Base-by-base conservation (phyloP, 2,888 invertebrate species). In the Parascotia fuliginaria region DNA sequence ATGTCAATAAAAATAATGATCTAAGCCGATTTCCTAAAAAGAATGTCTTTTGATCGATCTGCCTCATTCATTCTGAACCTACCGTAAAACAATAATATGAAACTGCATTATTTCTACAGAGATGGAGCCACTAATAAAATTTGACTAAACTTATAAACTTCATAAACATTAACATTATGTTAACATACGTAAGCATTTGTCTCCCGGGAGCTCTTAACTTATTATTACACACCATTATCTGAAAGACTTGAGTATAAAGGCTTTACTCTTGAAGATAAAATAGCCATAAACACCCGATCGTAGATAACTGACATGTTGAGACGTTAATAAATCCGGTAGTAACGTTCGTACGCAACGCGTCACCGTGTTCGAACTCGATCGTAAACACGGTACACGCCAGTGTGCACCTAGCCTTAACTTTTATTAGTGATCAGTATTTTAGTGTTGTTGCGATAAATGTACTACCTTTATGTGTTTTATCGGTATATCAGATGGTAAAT, bases 271-370 rank as follows among this genome's bases (percentile, higher is more conserved):
- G 37, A 2, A 58, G 64, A 70, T 67, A 67, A 67, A 67, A 47
- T 16, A n/a, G 48, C 55, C 36, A 56, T 67, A 70, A 67, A 67
- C 57, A 65, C 39, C 38, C 57, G 70, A 67, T 67, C 53, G 47
- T 49, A 33, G 66, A 65, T 61, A 69, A 43, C 43, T 52, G 51
- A 55, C 67, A 43, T 33, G 42, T 36, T n/a, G 29, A 12, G 38
- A 41, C 53, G 51, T 58, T 60, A 51, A 55, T 69, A 69, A 63
- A 58, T 49, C 46, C 46, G 34, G 52, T 56, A 44, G 42, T 44
- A 31, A 36, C 39, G 38, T n/a, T 13, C 13, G 7, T 1, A 6
- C 31, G 31, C 59, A 36, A 31, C 14, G 31, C 29, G 42, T 9
- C 1, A 9, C 24, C 6, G 24, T 1, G 49, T 37, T 29, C 42